These are phyloP conservation scores for Halcyon chelicuti DNA, from an alignment of 2,797 vertebrate genomes.

Conservation along the genomic window DNA sequence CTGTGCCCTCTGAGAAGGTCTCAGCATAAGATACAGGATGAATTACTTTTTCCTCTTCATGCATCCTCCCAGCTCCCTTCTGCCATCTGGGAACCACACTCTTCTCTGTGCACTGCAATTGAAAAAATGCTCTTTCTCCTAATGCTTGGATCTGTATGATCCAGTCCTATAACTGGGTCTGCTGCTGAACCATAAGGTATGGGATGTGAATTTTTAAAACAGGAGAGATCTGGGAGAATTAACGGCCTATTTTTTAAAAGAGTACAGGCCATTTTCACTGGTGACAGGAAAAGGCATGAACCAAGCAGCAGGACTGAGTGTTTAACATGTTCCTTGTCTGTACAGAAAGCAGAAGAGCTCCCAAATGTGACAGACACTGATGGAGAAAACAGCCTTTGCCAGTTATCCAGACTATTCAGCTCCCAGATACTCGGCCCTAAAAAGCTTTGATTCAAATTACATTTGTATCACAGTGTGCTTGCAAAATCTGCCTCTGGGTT, in stretches of 20 bases:
- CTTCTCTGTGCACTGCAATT: not conserved
- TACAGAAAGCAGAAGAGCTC: not conserved
- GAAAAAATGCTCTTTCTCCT: not conserved
- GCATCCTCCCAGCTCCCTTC: not conserved
- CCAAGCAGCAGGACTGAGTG: not conserved
- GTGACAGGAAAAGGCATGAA: not conserved
- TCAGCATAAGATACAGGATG: not conserved
- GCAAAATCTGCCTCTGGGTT: not conserved
- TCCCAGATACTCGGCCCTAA: not conserved
- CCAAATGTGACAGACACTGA: accelerated
- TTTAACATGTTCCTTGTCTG: not conserved
- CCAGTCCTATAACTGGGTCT: not conserved
- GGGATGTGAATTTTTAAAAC: not conserved
- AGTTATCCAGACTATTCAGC: accelerated
- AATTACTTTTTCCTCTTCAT: not conserved
- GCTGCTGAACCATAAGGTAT: accelerated
- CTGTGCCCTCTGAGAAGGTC: not conserved
- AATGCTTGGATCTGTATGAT: not conserved
- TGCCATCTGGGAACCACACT: not conserved
- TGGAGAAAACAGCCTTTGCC: not conserved
- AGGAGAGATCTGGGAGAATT: not conserved
- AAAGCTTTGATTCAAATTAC: not conserved
- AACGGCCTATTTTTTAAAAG: not conserved
- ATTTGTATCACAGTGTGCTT: not conserved
- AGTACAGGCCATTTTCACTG: not conserved